A percentile compares a stretch with the other conserved stretches of the same genome.
Conservation (phyloP, 2,888 invertebrate genomes). For the Notodonta ziczac region DNA sequence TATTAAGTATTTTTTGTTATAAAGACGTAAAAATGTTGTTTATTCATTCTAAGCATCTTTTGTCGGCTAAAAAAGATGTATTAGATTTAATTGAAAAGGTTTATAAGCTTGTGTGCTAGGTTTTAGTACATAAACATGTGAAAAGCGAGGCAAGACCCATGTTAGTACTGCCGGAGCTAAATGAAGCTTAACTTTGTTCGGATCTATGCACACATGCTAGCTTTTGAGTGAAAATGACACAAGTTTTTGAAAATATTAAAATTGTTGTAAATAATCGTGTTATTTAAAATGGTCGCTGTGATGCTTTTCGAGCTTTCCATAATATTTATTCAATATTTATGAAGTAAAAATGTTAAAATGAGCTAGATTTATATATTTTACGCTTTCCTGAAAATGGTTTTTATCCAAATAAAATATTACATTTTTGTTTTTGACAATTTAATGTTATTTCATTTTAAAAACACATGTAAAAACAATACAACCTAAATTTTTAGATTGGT, state of each 20-base stretch:
- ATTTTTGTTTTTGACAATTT: constrained; percentile 50
- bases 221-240: background rate
- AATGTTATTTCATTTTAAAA: constrained; percentile 23
- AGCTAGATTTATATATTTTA: constrained; percentile 55
- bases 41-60: constrained; percentile 12
- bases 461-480: too few relatives aligned
- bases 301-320: constrained; percentile 49
- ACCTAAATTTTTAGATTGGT: too few relatives aligned
- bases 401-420: constrained; percentile 66
- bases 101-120: background rate
- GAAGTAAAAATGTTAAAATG: constrained; percentile 34
- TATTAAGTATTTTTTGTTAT: constrained; percentile 15
- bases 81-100: constrained; percentile 8
- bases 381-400: constrained; percentile 54
- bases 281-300: constrained; percentile 40
- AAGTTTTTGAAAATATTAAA: constrained; percentile 19
- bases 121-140: background rate
- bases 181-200: background rate
- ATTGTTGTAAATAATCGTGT: constrained; percentile 50
- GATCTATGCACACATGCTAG: background rate
- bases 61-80: constrained; percentile 24
- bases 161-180: background rate
- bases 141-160: background rate
- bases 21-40: constrained; percentile 17
- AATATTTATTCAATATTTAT: constrained; percentile 36